Evolutionary conservation across 2,797 vertebrate genomes (phyloP).

Genomic region (Natrix natrix): DNA sequence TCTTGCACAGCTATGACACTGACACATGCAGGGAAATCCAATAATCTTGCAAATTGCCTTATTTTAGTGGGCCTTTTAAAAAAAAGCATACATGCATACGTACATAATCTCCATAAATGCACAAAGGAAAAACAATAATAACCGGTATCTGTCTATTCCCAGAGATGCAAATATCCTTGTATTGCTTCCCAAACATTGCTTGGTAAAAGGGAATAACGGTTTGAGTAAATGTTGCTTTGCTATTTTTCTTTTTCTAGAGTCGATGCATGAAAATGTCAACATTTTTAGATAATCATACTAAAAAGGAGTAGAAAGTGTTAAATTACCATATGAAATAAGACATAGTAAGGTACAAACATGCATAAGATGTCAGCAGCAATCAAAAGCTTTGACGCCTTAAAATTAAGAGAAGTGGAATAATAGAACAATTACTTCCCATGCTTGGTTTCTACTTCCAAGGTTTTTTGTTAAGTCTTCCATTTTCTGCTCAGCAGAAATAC

Average conservation of each 20-base stretch:
- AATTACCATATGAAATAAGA: not conserved
- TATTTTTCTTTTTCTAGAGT: constrained; percentile 1
- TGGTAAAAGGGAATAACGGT: fast-evolving
- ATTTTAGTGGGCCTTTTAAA: constrained; percentile 12
- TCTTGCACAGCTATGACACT: not conserved
- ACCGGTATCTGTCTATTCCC: constrained; percentile 1
- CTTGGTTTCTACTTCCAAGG: not conserved
- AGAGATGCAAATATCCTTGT: not conserved
- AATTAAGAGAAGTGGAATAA: not conserved
- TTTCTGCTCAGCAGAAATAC: constrained; percentile 63
- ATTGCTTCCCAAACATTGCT: not conserved
- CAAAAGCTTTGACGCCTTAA: constrained; percentile 36
- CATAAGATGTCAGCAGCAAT: constrained; percentile 59
- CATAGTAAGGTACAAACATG: not conserved
- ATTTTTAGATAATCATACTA: not conserved
- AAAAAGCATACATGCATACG: not conserved
- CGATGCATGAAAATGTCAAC: not conserved
- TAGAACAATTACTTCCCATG: constrained; percentile 38
- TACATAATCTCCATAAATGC: not conserved
- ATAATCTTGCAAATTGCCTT: constrained; percentile 12
- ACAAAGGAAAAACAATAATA: not conserved
- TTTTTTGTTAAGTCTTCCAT: constrained; percentile 63
- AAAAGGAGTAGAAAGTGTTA: not conserved
- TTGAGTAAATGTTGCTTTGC: constrained; percentile 8
- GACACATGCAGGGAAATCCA: constrained; percentile 31